A percentile compares a stretch with the other conserved stretches of the same genome.
Evolutionary conservation across 2,888 invertebrate species (phyloP).

Genomic region (Machimus rusticus): DNA sequence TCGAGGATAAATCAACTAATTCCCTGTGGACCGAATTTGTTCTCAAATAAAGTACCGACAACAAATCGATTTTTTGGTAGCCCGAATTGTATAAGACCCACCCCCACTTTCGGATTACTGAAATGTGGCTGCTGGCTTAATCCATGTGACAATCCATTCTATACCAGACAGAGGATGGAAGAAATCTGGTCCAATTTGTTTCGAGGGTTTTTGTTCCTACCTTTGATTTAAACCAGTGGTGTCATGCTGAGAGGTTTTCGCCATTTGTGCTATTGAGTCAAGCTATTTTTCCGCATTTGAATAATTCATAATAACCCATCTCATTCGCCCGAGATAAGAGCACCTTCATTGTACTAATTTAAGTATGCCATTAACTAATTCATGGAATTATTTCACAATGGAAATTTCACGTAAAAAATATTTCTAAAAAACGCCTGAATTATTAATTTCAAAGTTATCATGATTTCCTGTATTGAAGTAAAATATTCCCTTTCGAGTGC

Average conservation of each 20-base stretch:
- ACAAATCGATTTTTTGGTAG: conserved; percentile 25
- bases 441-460: background rate
- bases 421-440: background rate
- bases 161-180: background rate
- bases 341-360: background rate
- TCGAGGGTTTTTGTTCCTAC: background rate
- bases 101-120: conserved; percentile 13
- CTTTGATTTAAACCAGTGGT: background rate
- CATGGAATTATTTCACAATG: background rate
- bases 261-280: background rate
- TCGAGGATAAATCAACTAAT: conserved; percentile 43
- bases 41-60: conserved; percentile 37
- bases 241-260: background rate
- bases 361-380: background rate
- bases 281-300: background rate
- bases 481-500: background rate
- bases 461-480: background rate
- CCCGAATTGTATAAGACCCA: background rate
- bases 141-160: background rate
- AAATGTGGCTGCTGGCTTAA: conserved; percentile 1
- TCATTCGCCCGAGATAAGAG: background rate
- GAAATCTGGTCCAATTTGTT: background rate
- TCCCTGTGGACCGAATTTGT: conserved; percentile 40
- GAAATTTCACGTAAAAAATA: background rate
- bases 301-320: background rate